These are phyloP conservation scores for Platorchestia sp. DNA, from an alignment of 1,140 invertebrate species.

Conservation along the genomic window DNA sequence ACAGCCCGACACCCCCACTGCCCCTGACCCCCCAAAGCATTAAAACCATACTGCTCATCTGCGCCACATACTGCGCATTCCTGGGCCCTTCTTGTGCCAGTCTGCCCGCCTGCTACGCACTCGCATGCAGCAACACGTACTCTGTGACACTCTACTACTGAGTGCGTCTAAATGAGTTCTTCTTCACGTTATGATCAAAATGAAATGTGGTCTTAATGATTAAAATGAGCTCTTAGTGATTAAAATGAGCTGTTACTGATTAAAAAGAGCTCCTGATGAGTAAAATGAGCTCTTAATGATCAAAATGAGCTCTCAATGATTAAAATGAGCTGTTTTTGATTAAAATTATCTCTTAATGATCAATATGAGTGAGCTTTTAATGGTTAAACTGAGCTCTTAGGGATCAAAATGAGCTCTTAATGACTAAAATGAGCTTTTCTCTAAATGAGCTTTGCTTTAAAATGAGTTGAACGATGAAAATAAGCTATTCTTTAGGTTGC, in stretches of 20 bases:
- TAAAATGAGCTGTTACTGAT: not conserved
- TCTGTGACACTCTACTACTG: not conserved
- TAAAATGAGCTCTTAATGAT: not conserved
- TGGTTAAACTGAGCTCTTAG: not conserved
- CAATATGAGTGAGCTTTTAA: not conserved
- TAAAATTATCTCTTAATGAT: too few relatives aligned
- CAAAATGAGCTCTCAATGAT: not conserved
- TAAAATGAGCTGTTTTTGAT: not conserved
- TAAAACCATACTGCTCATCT: not conserved
- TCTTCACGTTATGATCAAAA: not conserved
- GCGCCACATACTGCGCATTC: not conserved
- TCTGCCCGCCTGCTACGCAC: not conserved
- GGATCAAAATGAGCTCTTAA: not conserved
- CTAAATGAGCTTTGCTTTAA: not conserved
- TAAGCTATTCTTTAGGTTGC: too few relatives aligned
- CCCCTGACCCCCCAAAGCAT: not conserved
- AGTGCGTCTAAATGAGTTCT: not conserved
- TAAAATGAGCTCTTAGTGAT: not conserved
- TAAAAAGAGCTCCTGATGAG: too few relatives aligned
- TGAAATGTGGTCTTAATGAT: not conserved
- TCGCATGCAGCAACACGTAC: not conserved
- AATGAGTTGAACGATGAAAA: too few relatives aligned
- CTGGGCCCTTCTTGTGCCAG: not conserved
- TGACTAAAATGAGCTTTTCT: too few relatives aligned
- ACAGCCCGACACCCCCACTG: not conserved